Percentiles rank a stretch among this genome's conserved stretches.
Evolutionary conservation across 2,888 invertebrate genomes (phyloP).

Genomic region (Erebia epiphron): DNA sequence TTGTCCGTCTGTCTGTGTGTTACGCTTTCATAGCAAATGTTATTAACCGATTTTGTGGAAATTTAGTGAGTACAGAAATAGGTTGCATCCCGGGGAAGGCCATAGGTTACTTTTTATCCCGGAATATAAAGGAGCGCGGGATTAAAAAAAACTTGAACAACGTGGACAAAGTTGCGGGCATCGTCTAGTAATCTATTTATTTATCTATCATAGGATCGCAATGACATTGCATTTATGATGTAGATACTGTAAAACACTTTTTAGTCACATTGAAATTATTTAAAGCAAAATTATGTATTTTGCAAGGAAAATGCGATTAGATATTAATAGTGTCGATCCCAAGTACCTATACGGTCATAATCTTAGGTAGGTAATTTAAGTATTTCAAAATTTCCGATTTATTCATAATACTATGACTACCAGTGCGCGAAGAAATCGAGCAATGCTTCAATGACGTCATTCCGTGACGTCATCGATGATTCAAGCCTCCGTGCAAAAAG

Average conservation of each 20-base stretch:
- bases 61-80: no score
- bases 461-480: conserved; percentile 14
- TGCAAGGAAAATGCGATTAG: not conserved
- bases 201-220: no score
- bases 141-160: no score
- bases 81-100: no score
- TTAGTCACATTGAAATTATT: not conserved
- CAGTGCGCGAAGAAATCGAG: conserved; percentile 9
- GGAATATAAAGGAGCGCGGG: no score
- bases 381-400: conserved; percentile 5
- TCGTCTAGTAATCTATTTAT: no score
- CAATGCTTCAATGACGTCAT: not conserved
- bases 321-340: not conserved
- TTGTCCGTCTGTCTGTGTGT: no score
- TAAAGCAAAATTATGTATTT: not conserved
- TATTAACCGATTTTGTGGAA: no score
- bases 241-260: not conserved
- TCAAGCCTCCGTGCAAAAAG: conserved; percentile 25
- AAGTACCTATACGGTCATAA: not conserved
- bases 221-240: no score
- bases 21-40: no score
- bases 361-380: not conserved
- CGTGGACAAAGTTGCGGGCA: no score
- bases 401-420: conserved; percentile 13
- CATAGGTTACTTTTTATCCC: no score